Conservation (phyloP, 2,113 vertebrate genomes). For the Chaetodon auriga region DNA sequence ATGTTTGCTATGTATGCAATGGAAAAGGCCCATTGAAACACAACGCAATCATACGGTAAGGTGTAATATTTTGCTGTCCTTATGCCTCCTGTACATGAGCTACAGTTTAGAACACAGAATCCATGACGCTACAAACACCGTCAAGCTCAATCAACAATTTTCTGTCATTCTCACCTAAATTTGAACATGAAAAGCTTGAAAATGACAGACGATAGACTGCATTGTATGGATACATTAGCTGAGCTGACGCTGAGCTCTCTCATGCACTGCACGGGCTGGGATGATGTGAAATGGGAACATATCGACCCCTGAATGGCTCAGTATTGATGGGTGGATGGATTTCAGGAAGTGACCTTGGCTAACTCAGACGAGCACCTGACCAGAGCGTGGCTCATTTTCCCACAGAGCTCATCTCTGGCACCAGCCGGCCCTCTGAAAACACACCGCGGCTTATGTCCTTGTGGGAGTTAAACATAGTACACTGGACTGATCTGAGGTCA, state of each 20-base stretch:
- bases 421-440: slow-evolving; percentile 50
- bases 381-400: slow-evolving; percentile 66
- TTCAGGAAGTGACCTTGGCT: slow-evolving; percentile 83
- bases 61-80: neutral
- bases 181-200: neutral
- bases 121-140: neutral
- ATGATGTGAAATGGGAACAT: slow-evolving; percentile 61
- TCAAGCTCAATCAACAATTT: neutral
- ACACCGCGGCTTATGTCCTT: slow-evolving; percentile 13
- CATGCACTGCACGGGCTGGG: slow-evolving; percentile 18
- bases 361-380: slow-evolving; percentile 67
- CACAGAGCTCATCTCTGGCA: slow-evolving; percentile 65
- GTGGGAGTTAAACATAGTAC: slow-evolving; percentile 36
- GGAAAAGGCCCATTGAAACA: neutral
- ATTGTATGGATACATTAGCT: neutral
- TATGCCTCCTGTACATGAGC: neutral
- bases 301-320: slow-evolving; percentile 70
- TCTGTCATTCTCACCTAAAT: neutral
- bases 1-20: neutral
- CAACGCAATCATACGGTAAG: neutral
- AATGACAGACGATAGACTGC: neutral
- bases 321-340: slow-evolving; percentile 73
- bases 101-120: neutral
- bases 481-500: slow-evolving; percentile 22
- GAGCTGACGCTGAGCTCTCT: slow-evolving; percentile 31